Evolutionary conservation across 2,888 invertebrate genomes (phyloP), one percentile per base, ranked within the genome.

Genomic region (Diaphora mendica): DNA sequence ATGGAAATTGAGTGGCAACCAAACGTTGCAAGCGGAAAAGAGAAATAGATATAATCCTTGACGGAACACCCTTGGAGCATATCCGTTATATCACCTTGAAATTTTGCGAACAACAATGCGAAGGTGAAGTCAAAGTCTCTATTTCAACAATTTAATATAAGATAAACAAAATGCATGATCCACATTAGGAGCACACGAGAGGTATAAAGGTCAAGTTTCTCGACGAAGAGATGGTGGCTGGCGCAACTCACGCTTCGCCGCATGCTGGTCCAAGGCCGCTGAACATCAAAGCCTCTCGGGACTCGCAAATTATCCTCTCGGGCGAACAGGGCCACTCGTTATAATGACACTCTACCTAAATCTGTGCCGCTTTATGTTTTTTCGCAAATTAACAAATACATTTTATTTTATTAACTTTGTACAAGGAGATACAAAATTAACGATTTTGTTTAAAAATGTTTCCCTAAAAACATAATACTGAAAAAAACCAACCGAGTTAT

Each of bases 171-270:
- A 48, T 67, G 48, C 44, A 48, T 44, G 67, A 55, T 39, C 35
- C 30, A 55, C 62, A 44, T 51, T 67, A 48, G 23, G 65, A 71
- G 55, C 65, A 76, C 74, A 80, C 78, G 79, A 81, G 73, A 73
- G 79, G 82, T 84, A 90, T 89, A 92, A 92, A 93, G 94, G 94
- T 94, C 94, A 94, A 93, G 93, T 92, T 91, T 87, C 87, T 85
- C 87, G 87, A 82, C 86, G 85, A 75, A 82, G 83, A 85, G 84
- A 83, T 80, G 78, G 82, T 81, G 76, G 85, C 84, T 85, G 83
- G 80, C 82, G 77, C 82, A 74, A 80, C 84, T 86, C 86, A 90
- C 91, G 93, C 90, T 90, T 86, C 89, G 88, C 84, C 88, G 90
- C 89, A 81, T 85, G 85, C 85, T 77, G 66, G 79, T 85, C 85